Base-by-base conservation (phyloP, 37 sponge, comb jelly and placozoan genomes). In the Ephydatia muelleri region DNA sequence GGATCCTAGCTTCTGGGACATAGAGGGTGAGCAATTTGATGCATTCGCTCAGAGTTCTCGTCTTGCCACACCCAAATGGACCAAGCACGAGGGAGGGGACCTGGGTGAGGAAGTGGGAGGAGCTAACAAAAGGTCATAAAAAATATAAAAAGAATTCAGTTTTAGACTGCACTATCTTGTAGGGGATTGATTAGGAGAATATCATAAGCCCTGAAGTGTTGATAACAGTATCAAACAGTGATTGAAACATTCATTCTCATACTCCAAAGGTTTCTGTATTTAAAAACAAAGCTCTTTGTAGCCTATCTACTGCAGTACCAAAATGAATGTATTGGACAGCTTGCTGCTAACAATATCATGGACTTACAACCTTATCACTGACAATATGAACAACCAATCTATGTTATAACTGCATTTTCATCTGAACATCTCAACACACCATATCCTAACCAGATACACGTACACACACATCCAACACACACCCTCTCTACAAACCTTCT, bases 21-120 rank as follows among this genome's bases (percentile, higher is more conserved):
- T 86, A 47, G n/a, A 72, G 72, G 9, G 82, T 70, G 37, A 96
- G 81, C 38, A 93, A 40, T 30, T 67, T 68, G 31, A 96, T 81
- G 79, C 94, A 94, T 36, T 96, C 97, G 28, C 68, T 66, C 80
- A 96, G 65, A 3, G 97, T 93, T 0, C 87, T 80, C 11, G 97
- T 96, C 80, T 96, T 96, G 19, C 97, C 97, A 84, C 94, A 94
- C 0, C 97, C 97, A 85, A 96, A 96, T 1, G 97, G 97, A 21
- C 97, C 97, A 72, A 93, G 86, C 37, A 96, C 88, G 11, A 96
- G 86, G 0, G 92, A 78, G 1, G 97, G 97, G 74, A 96, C 68
- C 94, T 96, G 67, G 23, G 68, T 9, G 40, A 12, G 36, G 21
- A 69, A 25, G 27, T 5, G 34, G 26, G 27, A 66, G 43, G 5